Evolutionary conservation across 2,113 vertebrate genomes (phyloP).

Genomic region (Campylorhamphus procurvoides): DNA sequence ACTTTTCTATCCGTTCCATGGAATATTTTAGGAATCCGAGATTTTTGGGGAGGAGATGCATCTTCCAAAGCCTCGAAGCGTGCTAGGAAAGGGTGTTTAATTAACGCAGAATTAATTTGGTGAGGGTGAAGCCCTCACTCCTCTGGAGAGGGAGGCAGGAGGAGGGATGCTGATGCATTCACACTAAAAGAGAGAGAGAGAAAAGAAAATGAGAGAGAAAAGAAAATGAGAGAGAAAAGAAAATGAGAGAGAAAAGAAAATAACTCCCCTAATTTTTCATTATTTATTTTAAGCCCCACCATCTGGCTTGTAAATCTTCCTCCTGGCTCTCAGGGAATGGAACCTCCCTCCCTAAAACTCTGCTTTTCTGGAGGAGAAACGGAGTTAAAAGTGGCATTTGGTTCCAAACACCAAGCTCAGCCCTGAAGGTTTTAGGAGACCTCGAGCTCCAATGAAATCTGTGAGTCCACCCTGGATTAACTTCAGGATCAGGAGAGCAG

Average conservation of each 20-base stretch:
- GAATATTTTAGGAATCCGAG: not conserved
- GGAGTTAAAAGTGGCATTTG: not conserved
- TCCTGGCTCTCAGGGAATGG: not conserved
- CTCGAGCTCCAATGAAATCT: not conserved
- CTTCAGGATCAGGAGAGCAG: not conserved
- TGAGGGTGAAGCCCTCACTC: not conserved
- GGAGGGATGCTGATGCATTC: not conserved
- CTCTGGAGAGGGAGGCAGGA: not conserved
- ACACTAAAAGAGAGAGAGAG: not conserved
- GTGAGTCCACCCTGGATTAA: not conserved
- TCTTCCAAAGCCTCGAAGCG: not conserved
- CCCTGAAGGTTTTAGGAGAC: not conserved
- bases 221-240: not conserved
- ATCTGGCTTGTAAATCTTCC: constrained; percentile 52
- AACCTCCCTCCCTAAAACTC: not conserved
- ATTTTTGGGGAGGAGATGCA: not conserved
- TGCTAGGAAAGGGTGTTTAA: not conserved
- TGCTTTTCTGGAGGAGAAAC: not conserved
- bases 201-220: not conserved
- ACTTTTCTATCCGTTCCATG: not conserved
- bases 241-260: not conserved
- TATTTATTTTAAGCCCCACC: constrained; percentile 25
- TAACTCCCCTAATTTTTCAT: not conserved
- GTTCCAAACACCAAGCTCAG: not conserved
- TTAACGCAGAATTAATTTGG: not conserved